Evolutionary conservation across 30 jellyfish, hydroid and myxozoan species (phyloP).

Genomic region (Cassiopea xamachana): DNA sequence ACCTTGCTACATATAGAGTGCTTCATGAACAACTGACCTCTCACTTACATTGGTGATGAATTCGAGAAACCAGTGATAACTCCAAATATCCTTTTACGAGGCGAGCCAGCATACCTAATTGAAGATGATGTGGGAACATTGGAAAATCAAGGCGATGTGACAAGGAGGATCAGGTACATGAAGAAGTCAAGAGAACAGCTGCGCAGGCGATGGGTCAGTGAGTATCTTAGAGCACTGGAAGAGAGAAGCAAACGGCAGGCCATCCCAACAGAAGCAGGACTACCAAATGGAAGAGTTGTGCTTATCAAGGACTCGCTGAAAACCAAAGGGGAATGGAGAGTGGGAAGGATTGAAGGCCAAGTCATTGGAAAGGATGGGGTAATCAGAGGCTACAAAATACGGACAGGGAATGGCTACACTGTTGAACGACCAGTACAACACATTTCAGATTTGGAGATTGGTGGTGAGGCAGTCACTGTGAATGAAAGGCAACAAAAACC

Average conservation of each 20-base stretch:
- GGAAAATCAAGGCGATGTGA: constrained; percentile 34
- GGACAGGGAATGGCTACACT: constrained; percentile 52
- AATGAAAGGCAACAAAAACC: background rate
- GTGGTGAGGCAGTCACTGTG: constrained; percentile 4
- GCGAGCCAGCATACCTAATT: constrained; percentile 32
- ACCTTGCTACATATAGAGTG: constrained; percentile 56
- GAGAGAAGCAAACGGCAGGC: constrained; percentile 23
- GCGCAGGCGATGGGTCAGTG: constrained; percentile 39
- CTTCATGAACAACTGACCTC: constrained; percentile 76
- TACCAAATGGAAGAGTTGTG: constrained; percentile 31
- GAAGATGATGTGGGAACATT: constrained; percentile 39
- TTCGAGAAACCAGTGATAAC: constrained; percentile 52
- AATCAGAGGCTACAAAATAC: constrained; percentile 50
- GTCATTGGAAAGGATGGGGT: constrained; percentile 55
- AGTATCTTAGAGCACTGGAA: constrained; percentile 53
- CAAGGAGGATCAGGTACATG: constrained; percentile 24
- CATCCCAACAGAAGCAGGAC: background rate
- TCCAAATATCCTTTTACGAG: constrained; percentile 47
- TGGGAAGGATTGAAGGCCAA: constrained; percentile 41
- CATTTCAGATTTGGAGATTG: constrained; percentile 28
- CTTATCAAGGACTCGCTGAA: constrained; percentile 41
- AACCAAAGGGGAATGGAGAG: constrained; percentile 42
- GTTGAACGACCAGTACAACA: constrained; percentile 55
- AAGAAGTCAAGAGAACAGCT: constrained; percentile 43
- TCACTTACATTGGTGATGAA: constrained; percentile 57